Evolutionary conservation across 2,797 vertebrate genomes (phyloP), one percentile per base, ranked within the genome.

Genomic region (Myotis planiceps): DNA sequence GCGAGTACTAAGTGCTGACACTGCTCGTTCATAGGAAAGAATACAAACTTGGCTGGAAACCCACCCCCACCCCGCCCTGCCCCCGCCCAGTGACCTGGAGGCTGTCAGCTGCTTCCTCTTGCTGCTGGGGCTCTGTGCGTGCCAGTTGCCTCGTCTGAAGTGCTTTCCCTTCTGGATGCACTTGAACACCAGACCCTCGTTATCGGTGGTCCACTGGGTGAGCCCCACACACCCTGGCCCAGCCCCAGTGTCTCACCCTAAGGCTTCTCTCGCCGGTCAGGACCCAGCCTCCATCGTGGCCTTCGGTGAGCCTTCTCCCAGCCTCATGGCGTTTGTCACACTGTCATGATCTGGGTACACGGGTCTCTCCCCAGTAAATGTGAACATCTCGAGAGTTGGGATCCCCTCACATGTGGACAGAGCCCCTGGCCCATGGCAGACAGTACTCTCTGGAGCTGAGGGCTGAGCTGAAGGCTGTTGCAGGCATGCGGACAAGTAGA

Each of bases 41-140:
- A 4, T 5, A 32, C 23, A 49, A 15, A 34, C 27, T 39, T n/a
- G 49, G 18, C 32, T 49, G 25, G 4, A 37, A 71, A 42, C 5
- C 19, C 69, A 32, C 37, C 14, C 0, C 1, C 10, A 3, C 45
- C 1, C 18, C 9, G 7, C 4, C 14, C 0, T 0, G 1, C 6
- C 29, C 63, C 63, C 0, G 1, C n/a, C 63, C 9, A 5, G 68
- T 63, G 58, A 49, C 69, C 42, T 37, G 63, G 80, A 1, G 9
- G 53, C 68, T 0, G 0, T n/a, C n/a, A 13, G 55, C 49, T 9
- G 3, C 78, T 75, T 18, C 53, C 55, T 72, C 79, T 21, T 39
- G 45, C 55, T 68, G 45, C 19, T 27, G 29, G 37, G 49, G 66
- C 49, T 75, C 27, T 19, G 51, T 8, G 7, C 5, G 1, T 45